Evolutionary conservation across 53 echinoderm and acorn worm species (phyloP), one percentile per base, ranked within the genome.

Genomic region (Glandiceps talaboti): DNA sequence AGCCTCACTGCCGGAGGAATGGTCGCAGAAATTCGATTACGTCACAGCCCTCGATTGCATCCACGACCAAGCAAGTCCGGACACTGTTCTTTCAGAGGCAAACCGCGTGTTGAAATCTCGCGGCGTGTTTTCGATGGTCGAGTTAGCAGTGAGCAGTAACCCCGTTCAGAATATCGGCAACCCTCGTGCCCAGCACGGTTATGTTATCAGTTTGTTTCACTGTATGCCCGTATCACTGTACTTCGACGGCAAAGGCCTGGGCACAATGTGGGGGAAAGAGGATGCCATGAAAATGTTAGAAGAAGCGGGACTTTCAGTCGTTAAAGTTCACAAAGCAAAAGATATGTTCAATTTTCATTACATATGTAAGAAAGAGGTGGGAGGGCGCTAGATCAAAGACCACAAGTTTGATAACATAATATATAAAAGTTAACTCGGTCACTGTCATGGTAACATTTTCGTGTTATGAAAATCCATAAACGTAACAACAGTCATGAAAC

Each of bases 221-320:
- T 97, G 97, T 32, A 91, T 97, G 93, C 86, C 91, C 26, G 97
- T 97, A 29, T 91, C 91, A 78, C 90, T 97, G 77, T 31, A 89
- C 27, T 83, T 85, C 6, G 88, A 88, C n/a, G 97, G 97, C 25
- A 87, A 93, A 78, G 97, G 97, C 14, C 86, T 89, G 29, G 97
- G 97, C 1, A 97, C 92, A 84, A 97, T 97, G 97, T 97, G 93
- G 91, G 97, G 97, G 0, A 83, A 92, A 73, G 93, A 97, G 79
- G 83, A 91, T 77, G 84, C 87, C 0, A 83, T 81, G 32, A 84
- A 82, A 30, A 86, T 91, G 25, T 82, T 97, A 28, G 78, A 82
- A 30, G 77, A 80, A 30, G 87, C 89, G 14, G 97, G 97, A 14
- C 89, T 97, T 74, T 80, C 75, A 12, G 89, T 91, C 28, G 83